Conservation (phyloP, 2,888 invertebrate species). For the Lasioglossum vierecki region DNA sequence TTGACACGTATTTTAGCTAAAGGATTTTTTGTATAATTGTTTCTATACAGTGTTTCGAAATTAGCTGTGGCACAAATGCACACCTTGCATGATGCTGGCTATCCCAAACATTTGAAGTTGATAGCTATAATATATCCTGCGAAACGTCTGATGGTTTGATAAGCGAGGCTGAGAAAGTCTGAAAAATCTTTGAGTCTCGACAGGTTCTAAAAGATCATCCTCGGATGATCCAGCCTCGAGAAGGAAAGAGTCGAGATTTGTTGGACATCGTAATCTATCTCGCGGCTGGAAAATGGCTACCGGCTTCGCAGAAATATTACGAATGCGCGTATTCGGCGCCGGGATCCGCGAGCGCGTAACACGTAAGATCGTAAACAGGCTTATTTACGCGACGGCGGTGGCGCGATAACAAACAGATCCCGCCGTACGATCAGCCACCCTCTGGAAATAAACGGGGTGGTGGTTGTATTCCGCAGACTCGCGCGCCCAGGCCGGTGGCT, state of each 20-base stretch:
- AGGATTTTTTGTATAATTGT: not conserved
- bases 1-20: not conserved
- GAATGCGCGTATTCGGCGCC: not conserved
- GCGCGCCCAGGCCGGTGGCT: not conserved
- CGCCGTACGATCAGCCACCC: not conserved
- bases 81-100: not conserved
- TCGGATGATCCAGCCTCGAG: not conserved
- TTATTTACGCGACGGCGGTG: constrained; percentile 30
- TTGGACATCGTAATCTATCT: not conserved
- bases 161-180: not conserved
- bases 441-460: not conserved
- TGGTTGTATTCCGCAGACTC: not conserved
- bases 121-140: not conserved
- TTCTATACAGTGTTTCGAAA: not conserved
- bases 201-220: not conserved
- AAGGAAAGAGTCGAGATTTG: not conserved
- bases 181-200: not conserved
- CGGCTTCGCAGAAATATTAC: constrained; percentile 3
- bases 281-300: not conserved
- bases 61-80: not conserved
- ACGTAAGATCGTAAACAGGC: constrained; percentile 43
- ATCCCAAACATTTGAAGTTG: not conserved
- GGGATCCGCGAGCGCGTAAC: not conserved
- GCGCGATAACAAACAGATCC: constrained; percentile 35
- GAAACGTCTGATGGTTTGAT: not conserved